A percentile compares a stretch with the other conserved stretches of the same genome.
Conservation (phyloP, 2,888 invertebrate species). For the Monopis laevigella region DNA sequence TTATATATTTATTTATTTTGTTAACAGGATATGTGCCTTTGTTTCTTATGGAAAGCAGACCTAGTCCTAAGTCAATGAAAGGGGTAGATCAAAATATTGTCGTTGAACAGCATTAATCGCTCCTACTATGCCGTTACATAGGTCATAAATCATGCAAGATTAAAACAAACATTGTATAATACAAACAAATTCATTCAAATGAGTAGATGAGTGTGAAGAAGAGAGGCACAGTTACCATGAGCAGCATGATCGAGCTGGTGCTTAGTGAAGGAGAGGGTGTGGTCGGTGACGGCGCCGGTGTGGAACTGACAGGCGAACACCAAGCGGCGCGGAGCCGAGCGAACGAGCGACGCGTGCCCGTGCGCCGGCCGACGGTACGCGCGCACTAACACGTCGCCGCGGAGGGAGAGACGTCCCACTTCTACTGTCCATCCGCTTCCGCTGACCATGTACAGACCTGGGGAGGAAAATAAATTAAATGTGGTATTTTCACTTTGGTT, state of each 20-base stretch:
- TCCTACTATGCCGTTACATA: too few species aligned
- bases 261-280: slow-evolving; percentile 84
- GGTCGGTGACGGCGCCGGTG: slow-evolving; percentile 90
- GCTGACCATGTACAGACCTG: slow-evolving; percentile 76
- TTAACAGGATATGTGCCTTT: too few species aligned
- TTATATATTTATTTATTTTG: too few species aligned
- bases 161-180: too few species aligned
- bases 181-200: too few species aligned
- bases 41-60: too few species aligned
- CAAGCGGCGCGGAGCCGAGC: slow-evolving; percentile 60
- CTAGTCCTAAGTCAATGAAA: too few species aligned
- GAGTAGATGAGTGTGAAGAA: background rate
- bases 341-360: slow-evolving; percentile 25
- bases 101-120: too few species aligned
- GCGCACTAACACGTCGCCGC: slow-evolving; percentile 91
- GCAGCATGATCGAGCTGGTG: slow-evolving; percentile 88
- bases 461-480: slow-evolving; percentile 18
- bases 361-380: slow-evolving; percentile 79
- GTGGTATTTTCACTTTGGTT: too few species aligned
- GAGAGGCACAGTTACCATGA: slow-evolving; percentile 65
- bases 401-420: slow-evolving; percentile 73
- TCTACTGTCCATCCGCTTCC: slow-evolving; percentile 72
- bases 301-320: slow-evolving; percentile 93
- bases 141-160: too few species aligned
- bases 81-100: too few species aligned